phyloP scores from a whole-genome alignment of 2,797 vertebrate genomes.

The Cossypha dichroa region DNA sequence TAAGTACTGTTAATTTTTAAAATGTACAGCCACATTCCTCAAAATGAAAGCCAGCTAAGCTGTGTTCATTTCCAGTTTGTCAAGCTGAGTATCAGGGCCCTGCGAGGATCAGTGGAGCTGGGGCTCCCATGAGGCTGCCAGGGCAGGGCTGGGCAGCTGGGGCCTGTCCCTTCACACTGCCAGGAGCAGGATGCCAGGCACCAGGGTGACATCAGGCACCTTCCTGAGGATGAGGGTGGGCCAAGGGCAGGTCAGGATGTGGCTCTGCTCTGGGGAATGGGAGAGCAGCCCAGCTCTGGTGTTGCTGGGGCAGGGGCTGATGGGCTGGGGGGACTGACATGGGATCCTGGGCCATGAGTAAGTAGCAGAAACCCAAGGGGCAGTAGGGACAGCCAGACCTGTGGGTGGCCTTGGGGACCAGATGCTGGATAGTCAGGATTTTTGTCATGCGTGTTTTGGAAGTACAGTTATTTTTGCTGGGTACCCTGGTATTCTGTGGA shows the following conservation, averaged over 20 bases:
- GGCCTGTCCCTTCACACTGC: not conserved
- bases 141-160: not conserved
- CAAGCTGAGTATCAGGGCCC: not conserved
- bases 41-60: not conserved
- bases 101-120: rapidly evolving
- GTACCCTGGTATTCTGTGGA: not conserved
- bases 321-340: not conserved
- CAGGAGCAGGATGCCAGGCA: not conserved
- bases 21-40: not conserved
- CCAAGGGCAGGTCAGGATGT: not conserved
- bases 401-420: not conserved
- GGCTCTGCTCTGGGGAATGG: rapidly evolving
- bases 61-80: not conserved
- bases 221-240: not conserved
- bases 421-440: not conserved
- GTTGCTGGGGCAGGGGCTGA: not conserved
- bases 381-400: not conserved
- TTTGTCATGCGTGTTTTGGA: not conserved
- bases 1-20: not conserved
- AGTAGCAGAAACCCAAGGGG: not conserved
- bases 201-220: not conserved
- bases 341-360: not conserved
- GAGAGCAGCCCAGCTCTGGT: not conserved
- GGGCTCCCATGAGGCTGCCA: not conserved
- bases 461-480: not conserved